A percentile compares a stretch with the other conserved stretches of the same genome.
phyloP scores from a whole-genome alignment of 2,797 vertebrate genomes.

The Potorous gilbertii region DNA sequence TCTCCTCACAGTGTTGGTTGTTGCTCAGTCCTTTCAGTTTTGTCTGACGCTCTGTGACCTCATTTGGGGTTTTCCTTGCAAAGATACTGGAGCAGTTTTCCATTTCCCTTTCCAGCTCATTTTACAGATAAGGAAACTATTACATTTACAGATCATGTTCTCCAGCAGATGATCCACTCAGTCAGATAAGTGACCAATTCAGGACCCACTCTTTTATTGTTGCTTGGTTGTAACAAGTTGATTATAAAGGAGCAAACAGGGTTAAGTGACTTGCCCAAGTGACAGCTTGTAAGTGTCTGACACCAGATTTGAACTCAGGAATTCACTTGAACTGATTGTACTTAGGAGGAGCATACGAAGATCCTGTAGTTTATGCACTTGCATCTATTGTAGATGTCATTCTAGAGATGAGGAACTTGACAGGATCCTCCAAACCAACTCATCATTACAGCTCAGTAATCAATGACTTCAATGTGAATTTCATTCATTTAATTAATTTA shows the following conservation, averaged over 20 bases:
- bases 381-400: neutral
- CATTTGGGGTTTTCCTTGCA: neutral
- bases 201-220: too few species aligned
- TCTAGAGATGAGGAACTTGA: neutral
- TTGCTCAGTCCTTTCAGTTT: neutral
- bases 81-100: neutral
- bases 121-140: too few species aligned
- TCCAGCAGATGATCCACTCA: too few species aligned
- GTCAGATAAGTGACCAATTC: too few species aligned
- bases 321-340: too few species aligned
- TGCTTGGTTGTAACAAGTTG: too few species aligned
- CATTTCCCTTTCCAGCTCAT: too few species aligned
- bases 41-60: neutral
- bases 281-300: too few species aligned
- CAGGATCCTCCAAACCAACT: neutral
- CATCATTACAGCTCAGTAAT: neutral
- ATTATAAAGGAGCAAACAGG: too few species aligned
- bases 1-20: neutral
- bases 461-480: neutral
- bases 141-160: too few species aligned
- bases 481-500: neutral
- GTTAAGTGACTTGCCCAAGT: too few species aligned
- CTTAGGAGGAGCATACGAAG: neutral
- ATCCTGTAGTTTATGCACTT: neutral
- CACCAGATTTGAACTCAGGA: too few species aligned